phyloP scores from a whole-genome alignment of 1,140 invertebrate species.

The Bombus confusus region DNA sequence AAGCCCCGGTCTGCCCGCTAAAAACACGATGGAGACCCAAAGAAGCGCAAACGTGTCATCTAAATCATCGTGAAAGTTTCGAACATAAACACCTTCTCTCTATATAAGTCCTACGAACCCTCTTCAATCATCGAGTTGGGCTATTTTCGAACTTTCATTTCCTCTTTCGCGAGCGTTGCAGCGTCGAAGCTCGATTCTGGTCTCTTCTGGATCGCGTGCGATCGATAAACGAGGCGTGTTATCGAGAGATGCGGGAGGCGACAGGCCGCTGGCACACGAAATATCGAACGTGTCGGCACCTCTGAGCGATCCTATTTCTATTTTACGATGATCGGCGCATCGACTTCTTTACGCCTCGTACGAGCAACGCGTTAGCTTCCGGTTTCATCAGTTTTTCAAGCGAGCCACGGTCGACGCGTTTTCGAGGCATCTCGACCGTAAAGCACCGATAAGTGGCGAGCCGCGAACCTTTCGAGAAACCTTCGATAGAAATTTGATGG shows the following conservation, averaged over 20 bases:
- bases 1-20: too few relatives aligned
- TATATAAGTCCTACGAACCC: not conserved
- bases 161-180: not conserved
- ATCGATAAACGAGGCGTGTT: constrained; percentile 31
- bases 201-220: not conserved
- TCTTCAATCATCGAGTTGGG: not conserved
- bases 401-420: not conserved
- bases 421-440: constrained; percentile 15
- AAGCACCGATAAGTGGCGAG: constrained; percentile 16
- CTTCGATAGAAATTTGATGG: not conserved
- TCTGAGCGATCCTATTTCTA: not conserved
- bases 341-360: not conserved
- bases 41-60: too few relatives aligned
- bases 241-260: not conserved
- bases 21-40: too few relatives aligned
- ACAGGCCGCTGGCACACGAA: not conserved
- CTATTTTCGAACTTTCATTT: not conserved
- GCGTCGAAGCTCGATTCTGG: not conserved
- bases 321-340: not conserved
- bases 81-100: too few relatives aligned
- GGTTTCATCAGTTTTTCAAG: not conserved
- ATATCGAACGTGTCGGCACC: not conserved
- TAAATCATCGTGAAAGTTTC: too few relatives aligned
- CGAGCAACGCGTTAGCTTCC: not conserved
- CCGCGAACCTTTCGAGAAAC: not conserved